Base-by-base conservation (phyloP, 2,113 vertebrate genomes). In the Pedionomus torquatus region DNA sequence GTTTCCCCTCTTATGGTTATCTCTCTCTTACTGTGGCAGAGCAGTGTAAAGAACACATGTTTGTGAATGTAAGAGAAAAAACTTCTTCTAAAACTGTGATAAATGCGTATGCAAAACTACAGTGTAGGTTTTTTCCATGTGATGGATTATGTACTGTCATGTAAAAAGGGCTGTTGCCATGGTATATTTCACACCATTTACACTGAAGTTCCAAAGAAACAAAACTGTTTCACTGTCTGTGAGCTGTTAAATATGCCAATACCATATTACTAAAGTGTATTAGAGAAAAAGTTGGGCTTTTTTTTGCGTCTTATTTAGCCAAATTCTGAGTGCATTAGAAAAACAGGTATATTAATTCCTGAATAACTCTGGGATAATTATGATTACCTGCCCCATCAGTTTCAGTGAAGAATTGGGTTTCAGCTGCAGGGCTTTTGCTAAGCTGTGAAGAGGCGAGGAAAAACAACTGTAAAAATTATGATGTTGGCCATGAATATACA, bases 401-500 rank as follows among this genome's bases (percentile, higher is more conserved):
- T 74, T 48, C 2, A 3, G n/a, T 63, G 24, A 88, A 76, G 54
- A 74, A 44, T 3, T 35, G 41, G 63, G 57, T 75, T 86, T 91
- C 30, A 58, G 24, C 33, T 78, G 6, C 31, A 25, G 37, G 16
- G 19, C 43, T 90, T 10, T 63, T 17, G 5, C 26, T 35, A 43
- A 71, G 13, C 35, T 93, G 30, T 85, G 81, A 69, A 65, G 55
- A 75, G 25, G 35, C 43, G 55, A 55, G 33, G 24, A 66, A 91
- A 92, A 91, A 31, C 72, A 90, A n/a, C 66, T 86, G 39, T 44
- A 44, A 90, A 94, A 90, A 87, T 30, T 39, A 90, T 92, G 52
- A 55, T 65, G 25, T 48, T 54, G 49, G 54, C 64, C 17, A 30
- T 78, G 55, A 90, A 55, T 93, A 89, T 83, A 18, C 52, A 26